Evolutionary conservation across 2,888 invertebrate species (phyloP), one percentile per base, ranked within the genome.

Genomic region (Dryococelus australis): DNA sequence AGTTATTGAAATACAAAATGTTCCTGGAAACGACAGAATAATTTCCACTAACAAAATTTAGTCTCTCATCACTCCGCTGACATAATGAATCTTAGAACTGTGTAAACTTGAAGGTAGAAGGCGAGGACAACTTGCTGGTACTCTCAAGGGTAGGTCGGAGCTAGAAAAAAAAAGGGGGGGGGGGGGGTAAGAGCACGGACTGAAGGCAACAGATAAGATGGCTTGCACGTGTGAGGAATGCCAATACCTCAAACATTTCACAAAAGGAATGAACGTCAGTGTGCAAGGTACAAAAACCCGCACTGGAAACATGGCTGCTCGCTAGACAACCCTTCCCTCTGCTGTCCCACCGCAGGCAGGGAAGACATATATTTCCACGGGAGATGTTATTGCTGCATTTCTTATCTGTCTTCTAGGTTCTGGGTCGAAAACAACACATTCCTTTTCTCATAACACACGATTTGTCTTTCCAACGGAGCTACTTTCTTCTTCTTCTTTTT

Each of bases 311-410:
- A n/a, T 20, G 20, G 65, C 65, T 65, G 8, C 13, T 9, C 6
- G 47, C 47, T 47, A 47, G 47, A 47, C 47, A 47, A 13, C 10
- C 47, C 16, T 16, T 47, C 47, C 12, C 47, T 47, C 47, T 1
- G 5, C 47, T 8, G 47, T 16, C 47, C 47, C 47, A 1, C 47
- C 20, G 10, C 65, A 16, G 8, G 8, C 65, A 6, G n/a, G 13
- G 8, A n/a, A 24, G 13, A 65, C n/a, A 16, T n/a, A 65, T 65
- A 65, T 65, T 24, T 65, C n/a, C 65, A n/a, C 65, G 20, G 20
- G n/a, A 65, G 65, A 65, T 65, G 65, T 65, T 65, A 65, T n/a
- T 65, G 65, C 65, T 65, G n/a, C 65, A 65, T 65, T 65, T 65
- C 65, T 16, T 65, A n/a, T n/a, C n/a, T 65, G 65, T 65, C 65